These are phyloP conservation scores for Hololepta plana DNA, from an alignment of 2,888 invertebrate species.

Conservation along the genomic window DNA sequence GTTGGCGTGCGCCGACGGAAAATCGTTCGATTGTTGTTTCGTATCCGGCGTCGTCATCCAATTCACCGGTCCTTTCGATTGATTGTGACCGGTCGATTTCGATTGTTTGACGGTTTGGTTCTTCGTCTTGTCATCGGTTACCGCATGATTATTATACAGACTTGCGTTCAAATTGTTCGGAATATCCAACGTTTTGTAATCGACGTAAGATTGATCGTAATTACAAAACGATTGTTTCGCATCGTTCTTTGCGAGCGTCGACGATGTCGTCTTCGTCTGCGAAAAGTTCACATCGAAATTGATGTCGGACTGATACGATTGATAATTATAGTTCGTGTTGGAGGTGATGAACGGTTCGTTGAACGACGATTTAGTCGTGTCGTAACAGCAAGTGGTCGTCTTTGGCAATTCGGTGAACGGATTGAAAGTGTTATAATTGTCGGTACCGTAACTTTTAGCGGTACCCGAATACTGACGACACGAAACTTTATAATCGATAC, in stretches of 20 bases:
- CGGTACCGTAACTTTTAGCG: conserved; percentile 4
- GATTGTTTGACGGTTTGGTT: no score
- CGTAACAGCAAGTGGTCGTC: conserved; percentile 8
- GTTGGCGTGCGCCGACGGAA: conserved; percentile 27
- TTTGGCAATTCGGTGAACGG: conserved; percentile 17
- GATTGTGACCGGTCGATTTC: no score
- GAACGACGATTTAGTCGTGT: conserved; percentile 13
- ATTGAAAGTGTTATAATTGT: conserved; percentile 18
- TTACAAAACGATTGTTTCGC: conserved; percentile 16
- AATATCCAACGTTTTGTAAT: no score
- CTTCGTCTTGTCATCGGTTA: no score
- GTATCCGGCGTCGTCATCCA: conserved; percentile 43
- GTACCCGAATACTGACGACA: no score
- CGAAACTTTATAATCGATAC: no score
- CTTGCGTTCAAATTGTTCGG: no score
- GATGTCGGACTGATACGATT: conserved; percentile 13
- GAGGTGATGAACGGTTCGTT: conserved; percentile 20
- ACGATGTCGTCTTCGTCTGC: no score
- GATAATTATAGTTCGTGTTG: conserved; percentile 18
- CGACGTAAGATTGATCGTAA: conserved; percentile 16
- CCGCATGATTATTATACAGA: no score
- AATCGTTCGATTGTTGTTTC: conserved; percentile 23
- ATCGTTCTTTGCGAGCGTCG: conserved; percentile 12
- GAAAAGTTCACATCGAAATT: conserved; percentile 16
- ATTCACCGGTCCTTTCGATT: conserved; percentile 33